Evolutionary conservation across 2,797 vertebrate genomes (phyloP), one percentile per base, ranked within the genome.

Genomic region (Amblyraja radiata): DNA sequence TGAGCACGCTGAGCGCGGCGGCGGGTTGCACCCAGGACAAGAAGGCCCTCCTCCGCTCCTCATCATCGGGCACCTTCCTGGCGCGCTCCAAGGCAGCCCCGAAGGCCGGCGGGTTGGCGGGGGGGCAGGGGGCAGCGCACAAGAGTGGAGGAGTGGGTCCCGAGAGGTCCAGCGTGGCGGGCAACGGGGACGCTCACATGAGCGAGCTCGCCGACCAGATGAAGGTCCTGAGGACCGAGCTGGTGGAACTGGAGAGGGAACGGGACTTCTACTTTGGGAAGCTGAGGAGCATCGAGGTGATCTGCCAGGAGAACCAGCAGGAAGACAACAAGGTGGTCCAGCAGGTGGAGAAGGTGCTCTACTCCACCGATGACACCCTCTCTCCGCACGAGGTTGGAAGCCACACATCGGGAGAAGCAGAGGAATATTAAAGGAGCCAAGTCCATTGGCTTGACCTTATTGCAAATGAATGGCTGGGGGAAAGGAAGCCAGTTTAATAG

Each of bases 261-360:
- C 23, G 65, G 1, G 88, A 91, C 65, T 91, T 91, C 23, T 91
- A 91, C 88, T 91, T 73, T 46, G 68, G 68, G 2, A 91, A 91
- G 68, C 14, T 91, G 68, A 73, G 88, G 6, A 28, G 18, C 9
- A 91, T 91, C 6, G 88, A 91, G 21, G 36, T 39, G 65, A 91
- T 91, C 88, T 91, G 65, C 65, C 88, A 91, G 21, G 65, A 91
- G 88, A 91, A 73, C 18, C 88, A 73, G 32, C 32, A 71, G 36
- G 65, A 46, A 10, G 18, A 73, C 21, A 13, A 6, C 10, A 11
- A 6, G 8, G 32, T 74, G 16, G 11, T 91, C n/a, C 68, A 91
- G 21, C 65, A 28, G 36, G 65, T 91, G 88, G 88, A 91, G 65
- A 91, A 46, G 36, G 88, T 91, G 88, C 88, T 91, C 32, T 91